phyloP scores from a whole-genome alignment of 2,797 vertebrate genomes.

The Melopsittacus undulatus region DNA sequence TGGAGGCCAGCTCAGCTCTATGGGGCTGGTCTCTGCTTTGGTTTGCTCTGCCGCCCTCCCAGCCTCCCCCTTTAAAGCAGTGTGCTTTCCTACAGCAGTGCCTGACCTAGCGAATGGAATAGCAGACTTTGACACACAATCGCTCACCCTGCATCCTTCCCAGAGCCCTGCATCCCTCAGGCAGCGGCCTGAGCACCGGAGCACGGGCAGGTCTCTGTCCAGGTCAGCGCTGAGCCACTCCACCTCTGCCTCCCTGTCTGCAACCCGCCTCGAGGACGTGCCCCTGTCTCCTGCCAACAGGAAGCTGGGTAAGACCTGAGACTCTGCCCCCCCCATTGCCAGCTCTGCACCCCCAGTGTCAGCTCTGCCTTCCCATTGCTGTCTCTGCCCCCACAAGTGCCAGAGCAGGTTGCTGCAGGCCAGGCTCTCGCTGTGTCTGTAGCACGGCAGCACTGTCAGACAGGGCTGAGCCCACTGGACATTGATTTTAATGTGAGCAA shows the following conservation, averaged over 20 bases:
- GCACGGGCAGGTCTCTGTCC: slow-evolving; percentile 55
- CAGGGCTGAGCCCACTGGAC: not conserved
- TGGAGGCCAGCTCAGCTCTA: not conserved
- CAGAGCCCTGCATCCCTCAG: slow-evolving; percentile 59
- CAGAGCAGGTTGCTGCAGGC: not conserved
- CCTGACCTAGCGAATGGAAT: slow-evolving; percentile 68
- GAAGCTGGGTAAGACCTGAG: slow-evolving; percentile 74
- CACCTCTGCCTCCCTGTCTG: slow-evolving; percentile 21
- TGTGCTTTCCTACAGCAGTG: slow-evolving; percentile 53
- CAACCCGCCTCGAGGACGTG: slow-evolving; percentile 48
- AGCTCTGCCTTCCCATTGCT: too few species aligned
- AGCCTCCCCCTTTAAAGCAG: not conserved
- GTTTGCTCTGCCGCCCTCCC: not conserved
- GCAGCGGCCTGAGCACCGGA: slow-evolving; percentile 54
- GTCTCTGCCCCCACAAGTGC: too few species aligned
- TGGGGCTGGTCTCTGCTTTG: not conserved
- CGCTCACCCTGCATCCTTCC: slow-evolving; percentile 51
- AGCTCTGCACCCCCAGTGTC: too few species aligned
- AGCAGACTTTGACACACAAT: slow-evolving; percentile 65
- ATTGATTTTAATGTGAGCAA: not conserved
- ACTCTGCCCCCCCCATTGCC: too few species aligned
- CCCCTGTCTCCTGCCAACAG: slow-evolving; percentile 65
- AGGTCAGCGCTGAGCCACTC: slow-evolving; percentile 36
- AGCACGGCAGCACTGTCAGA: not conserved
- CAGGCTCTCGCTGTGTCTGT: not conserved